Evolutionary conservation across 2,797 vertebrate species (phyloP), one percentile per base, ranked within the genome.

Genomic region (Poecilia gillii): DNA sequence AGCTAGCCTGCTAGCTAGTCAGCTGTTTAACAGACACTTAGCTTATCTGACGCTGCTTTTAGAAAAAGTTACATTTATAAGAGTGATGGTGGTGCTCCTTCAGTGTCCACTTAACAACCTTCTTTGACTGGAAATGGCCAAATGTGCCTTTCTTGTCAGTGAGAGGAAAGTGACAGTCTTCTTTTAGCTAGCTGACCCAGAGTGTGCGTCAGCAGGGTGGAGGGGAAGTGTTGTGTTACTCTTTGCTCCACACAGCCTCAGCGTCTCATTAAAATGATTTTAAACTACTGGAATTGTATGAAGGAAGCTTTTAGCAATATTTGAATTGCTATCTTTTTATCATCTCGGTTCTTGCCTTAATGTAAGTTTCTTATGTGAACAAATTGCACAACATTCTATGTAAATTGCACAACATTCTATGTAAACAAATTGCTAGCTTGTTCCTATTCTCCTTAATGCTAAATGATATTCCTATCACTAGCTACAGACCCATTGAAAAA

Each of bases 1-100:
- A n/a, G n/a, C 31, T 31, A 18, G 31, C 31, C 6, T 33, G 59
- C 59, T 41, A 41, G 41, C 41, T 41, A 64, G 31, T 9, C 12
- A 16, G 57, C 57, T 62, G 28, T 14, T 33, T 62, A 62, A 14
- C 28, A 16, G 28, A 33, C 86, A 95, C 53, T 59, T 57, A 13
- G n/a, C 59, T 62, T 16, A 33, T 31, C 33, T 62, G 31, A 33
- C 5, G 28, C 16, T 2, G 9, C 14, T 62, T 31, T 62, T 14
- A 28, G 25, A 53, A 55, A 28, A 25, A 14, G n/a, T 4, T 55
- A 55, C 53, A 25, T 55, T n/a, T 12, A 55, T 25, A 55, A n/a
- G n/a, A 59, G n/a, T 59, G 11, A 59, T 28, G 12, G 55, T 13
- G 55, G 55, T 28, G n/a, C 12, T 59, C n/a, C n/a, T 59, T 59